Evolutionary conservation across 2,797 vertebrate species (phyloP).

Genomic region (Spea hammondii): DNA sequence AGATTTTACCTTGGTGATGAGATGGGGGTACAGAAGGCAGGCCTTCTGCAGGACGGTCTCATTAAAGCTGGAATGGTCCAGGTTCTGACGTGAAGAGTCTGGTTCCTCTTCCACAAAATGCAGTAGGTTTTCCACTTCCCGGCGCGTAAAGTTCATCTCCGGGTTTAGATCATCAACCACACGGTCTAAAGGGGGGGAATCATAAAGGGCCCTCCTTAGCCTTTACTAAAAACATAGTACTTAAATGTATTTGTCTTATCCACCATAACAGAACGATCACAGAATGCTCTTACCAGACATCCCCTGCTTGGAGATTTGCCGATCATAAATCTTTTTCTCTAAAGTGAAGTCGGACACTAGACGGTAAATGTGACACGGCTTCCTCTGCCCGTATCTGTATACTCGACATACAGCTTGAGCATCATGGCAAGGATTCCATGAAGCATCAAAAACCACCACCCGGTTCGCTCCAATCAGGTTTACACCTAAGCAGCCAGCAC

Average conservation of each 20-base stretch:
- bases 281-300: slow-evolving; percentile 82
- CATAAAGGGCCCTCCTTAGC: background rate
- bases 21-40: slow-evolving; percentile 85
- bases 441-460: slow-evolving; percentile 96
- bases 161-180: slow-evolving; percentile 98
- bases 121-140: slow-evolving; percentile 95
- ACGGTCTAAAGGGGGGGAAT: slow-evolving; percentile 73
- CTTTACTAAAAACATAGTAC: background rate
- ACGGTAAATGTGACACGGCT: slow-evolving; percentile 93
- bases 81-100: slow-evolving; percentile 64
- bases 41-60: slow-evolving; percentile 83
- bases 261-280: too few relatives aligned
- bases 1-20: slow-evolving; percentile 90
- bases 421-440: slow-evolving; percentile 98
- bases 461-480: slow-evolving; percentile 97
- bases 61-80: slow-evolving; percentile 65
- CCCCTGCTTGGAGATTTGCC: slow-evolving; percentile 97
- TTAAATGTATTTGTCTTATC: too few relatives aligned
- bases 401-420: slow-evolving; percentile 96
- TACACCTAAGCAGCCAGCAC: slow-evolving; percentile 94
- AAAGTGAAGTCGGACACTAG: slow-evolving; percentile 95
- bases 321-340: slow-evolving; percentile 98
- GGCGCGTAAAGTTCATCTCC: slow-evolving; percentile 92
- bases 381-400: slow-evolving; percentile 95
- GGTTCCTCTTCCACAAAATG: slow-evolving; percentile 97